phyloP scores from a whole-genome alignment of 2,888 invertebrate genomes.

The Hydraecia micacea region DNA sequence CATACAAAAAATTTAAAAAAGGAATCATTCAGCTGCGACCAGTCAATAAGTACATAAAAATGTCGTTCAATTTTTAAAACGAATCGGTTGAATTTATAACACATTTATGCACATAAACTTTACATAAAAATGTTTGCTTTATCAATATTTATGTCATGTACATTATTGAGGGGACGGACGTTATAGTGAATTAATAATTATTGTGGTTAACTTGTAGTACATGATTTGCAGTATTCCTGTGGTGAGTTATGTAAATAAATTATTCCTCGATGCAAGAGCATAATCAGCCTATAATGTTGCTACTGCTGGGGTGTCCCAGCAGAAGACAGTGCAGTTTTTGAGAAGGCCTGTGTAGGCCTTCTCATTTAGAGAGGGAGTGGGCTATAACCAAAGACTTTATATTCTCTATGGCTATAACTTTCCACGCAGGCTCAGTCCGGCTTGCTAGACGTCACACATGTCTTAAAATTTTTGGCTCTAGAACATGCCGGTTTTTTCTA shows the following conservation, averaged over 20 bases:
- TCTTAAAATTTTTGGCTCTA: neutral
- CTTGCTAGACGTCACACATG: neutral
- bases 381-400: too few species aligned
- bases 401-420: too few species aligned
- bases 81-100: constrained; percentile 52
- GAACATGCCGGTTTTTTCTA: neutral
- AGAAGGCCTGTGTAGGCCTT: too few species aligned
- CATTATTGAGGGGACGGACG: constrained; percentile 29
- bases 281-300: neutral
- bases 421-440: too few species aligned
- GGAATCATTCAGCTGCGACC: neutral
- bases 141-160: constrained; percentile 64
- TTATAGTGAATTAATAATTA: constrained; percentile 1
- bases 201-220: constrained; percentile 15
- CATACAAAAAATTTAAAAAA: neutral
- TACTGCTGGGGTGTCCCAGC: too few species aligned
- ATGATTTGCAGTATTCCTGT: constrained; percentile 31
- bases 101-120: constrained; percentile 57
- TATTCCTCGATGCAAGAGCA: neutral
- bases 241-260: neutral
- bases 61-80: constrained; percentile 26
- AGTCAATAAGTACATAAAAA: constrained; percentile 39
- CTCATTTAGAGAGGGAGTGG: neutral
- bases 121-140: constrained; percentile 50
- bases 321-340: too few species aligned